phyloP scores from a whole-genome alignment of 2,888 invertebrate species.

The Philaethria dido region DNA sequence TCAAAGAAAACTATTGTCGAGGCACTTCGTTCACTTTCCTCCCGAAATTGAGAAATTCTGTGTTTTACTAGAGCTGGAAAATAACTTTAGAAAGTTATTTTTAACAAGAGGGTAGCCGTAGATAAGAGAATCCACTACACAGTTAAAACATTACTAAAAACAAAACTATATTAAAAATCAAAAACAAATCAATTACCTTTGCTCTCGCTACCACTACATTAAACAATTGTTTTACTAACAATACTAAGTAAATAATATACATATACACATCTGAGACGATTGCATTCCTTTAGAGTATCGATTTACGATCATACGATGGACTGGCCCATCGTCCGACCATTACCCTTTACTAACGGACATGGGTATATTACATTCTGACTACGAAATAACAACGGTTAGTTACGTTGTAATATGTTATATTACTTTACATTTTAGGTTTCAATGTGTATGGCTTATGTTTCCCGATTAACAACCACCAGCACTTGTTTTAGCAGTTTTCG shows the following conservation, averaged over 20 bases:
- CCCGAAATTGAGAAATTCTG: too few species aligned
- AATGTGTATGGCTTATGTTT: not conserved
- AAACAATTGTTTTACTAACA: too few species aligned
- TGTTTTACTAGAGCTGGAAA: too few species aligned
- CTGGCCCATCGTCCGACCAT: not conserved
- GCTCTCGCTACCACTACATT: too few species aligned
- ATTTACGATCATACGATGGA: conserved; percentile 16
- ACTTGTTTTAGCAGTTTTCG: not conserved
- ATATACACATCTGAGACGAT: conserved; percentile 4
- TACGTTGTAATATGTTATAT: not conserved
- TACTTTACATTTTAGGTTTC: not conserved
- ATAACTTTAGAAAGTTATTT: too few species aligned
- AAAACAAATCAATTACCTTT: too few species aligned
- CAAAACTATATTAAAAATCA: too few species aligned
- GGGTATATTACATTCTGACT: conserved; percentile 19
- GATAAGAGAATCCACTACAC: too few species aligned
- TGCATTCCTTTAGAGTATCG: conserved; percentile 13
- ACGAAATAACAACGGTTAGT: conserved; percentile 3
- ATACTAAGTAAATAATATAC: not conserved
- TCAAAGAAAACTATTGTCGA: too few species aligned
- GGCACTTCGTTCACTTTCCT: too few species aligned
- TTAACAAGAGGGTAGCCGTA: too few species aligned
- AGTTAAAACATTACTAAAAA: too few species aligned
- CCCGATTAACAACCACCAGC: not conserved
- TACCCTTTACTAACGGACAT: not conserved